Percentiles rank a stretch among this genome's conserved stretches.
Evolutionary conservation across 2,888 invertebrate genomes (phyloP).

Genomic region (Drosophila bunnanda): DNA sequence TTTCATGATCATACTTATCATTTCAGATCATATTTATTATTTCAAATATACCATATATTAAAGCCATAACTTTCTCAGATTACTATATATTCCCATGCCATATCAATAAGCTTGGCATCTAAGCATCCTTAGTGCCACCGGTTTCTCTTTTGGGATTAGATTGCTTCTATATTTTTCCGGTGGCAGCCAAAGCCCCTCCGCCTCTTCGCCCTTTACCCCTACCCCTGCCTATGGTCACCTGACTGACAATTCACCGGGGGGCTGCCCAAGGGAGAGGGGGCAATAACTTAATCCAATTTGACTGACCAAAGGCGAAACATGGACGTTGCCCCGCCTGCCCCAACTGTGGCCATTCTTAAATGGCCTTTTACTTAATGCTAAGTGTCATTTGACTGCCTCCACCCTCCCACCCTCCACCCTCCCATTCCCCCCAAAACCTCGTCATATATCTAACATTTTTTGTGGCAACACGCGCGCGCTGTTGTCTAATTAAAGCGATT

Average conservation of each 20-base stretch:
- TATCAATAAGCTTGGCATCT: neutral
- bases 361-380: constrained; percentile 72
- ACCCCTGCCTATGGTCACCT: neutral
- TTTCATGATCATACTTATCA: neutral
- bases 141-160: constrained; percentile 27
- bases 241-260: constrained; percentile 6
- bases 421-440: neutral
- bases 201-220: too few species aligned
- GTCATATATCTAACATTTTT: neutral
- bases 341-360: constrained; percentile 55
- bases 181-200: neutral
- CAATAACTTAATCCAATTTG: constrained; percentile 78
- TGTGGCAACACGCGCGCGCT: neutral
- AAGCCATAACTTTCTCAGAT: accelerated
- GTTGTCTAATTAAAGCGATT: constrained; percentile 56
- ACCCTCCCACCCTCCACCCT: neutral
- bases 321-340: constrained; percentile 12
- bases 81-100: neutral
- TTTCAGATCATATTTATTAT: too few species aligned
- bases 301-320: constrained; percentile 50
- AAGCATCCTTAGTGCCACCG: neutral
- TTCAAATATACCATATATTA: neutral
- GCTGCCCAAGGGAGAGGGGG: constrained; percentile 36
- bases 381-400: constrained; percentile 54
- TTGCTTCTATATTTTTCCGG: constrained; percentile 39